These are phyloP conservation scores for Aplodontia rufa DNA, from an alignment of 2,113 vertebrate genomes.

Conservation along the genomic window DNA sequence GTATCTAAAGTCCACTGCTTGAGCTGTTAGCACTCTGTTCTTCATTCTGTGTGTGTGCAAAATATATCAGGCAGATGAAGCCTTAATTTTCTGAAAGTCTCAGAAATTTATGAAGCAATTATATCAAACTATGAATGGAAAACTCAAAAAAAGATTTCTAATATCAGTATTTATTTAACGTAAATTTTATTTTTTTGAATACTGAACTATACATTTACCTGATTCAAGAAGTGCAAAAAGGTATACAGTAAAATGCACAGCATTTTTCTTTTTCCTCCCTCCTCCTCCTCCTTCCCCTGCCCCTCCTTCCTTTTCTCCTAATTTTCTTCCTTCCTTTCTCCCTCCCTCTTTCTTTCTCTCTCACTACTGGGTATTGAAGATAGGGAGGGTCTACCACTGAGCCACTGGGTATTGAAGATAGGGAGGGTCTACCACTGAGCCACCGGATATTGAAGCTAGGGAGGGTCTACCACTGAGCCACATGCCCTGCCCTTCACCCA, in stretches of 20 bases:
- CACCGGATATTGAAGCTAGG: background rate
- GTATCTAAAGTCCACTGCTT: background rate
- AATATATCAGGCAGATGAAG: background rate
- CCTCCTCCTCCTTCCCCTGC: no score
- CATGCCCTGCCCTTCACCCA: background rate
- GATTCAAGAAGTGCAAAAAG: background rate
- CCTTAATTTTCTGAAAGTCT: background rate
- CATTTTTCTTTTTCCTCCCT: background rate
- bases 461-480: background rate
- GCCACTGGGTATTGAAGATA: background rate
- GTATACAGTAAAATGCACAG: background rate
- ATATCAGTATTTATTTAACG: constrained; percentile 22
- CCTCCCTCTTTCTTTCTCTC: no score
- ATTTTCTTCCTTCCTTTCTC: no score
- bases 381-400: background rate
- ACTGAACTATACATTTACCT: background rate
- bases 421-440: background rate
- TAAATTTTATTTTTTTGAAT: background rate
- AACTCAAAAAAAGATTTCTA: constrained; percentile 2
- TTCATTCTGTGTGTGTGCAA: background rate
- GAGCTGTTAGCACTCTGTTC: background rate
- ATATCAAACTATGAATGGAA: background rate
- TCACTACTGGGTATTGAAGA: background rate
- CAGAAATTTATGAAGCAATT: constrained; percentile 10
- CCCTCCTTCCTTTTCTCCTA: no score